phyloP scores from a whole-genome alignment of 1,140 invertebrate species.

The Charaxes varanes region DNA sequence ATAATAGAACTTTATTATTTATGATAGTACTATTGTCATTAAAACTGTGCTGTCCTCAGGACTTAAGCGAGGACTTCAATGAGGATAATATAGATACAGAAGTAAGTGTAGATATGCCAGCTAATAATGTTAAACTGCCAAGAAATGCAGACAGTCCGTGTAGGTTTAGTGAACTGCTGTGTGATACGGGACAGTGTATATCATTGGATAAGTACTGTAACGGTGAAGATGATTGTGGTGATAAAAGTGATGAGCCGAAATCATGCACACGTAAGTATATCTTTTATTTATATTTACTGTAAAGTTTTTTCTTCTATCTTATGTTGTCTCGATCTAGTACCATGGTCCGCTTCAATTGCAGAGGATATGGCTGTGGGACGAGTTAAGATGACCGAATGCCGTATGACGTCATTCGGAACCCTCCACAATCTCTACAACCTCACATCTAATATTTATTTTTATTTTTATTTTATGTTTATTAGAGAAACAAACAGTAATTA shows the following conservation, averaged over 20 bases:
- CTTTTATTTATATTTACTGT: too few species aligned
- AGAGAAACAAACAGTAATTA: too few species aligned
- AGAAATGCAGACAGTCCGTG: conserved; percentile 68
- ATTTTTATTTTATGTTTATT: too few species aligned
- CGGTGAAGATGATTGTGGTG: conserved; percentile 85
- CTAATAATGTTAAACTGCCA: conserved; percentile 41
- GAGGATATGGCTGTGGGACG: too few species aligned
- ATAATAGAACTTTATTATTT: conserved; percentile 57
- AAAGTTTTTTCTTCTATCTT: too few species aligned
- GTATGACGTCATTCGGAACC: too few species aligned
- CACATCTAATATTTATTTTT: too few species aligned
- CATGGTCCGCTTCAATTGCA: too few species aligned
- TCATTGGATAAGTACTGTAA: conserved; percentile 86
- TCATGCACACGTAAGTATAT: conserved; percentile 85
- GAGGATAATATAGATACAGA: conserved; percentile 51
- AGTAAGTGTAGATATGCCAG: conserved; percentile 34
- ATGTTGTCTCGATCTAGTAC: too few species aligned
- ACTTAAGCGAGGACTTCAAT: conserved; percentile 58
- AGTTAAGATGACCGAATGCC: too few species aligned
- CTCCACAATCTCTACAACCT: too few species aligned
- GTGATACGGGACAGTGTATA: conserved; percentile 82
- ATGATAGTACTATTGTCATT: conserved; percentile 57
- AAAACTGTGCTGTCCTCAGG: conserved; percentile 61
- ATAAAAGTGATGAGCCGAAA: conserved; percentile 85
- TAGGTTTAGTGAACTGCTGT: conserved; percentile 85